Base-by-base conservation (phyloP, 2,888 invertebrate species). In the Apodemia zela region DNA sequence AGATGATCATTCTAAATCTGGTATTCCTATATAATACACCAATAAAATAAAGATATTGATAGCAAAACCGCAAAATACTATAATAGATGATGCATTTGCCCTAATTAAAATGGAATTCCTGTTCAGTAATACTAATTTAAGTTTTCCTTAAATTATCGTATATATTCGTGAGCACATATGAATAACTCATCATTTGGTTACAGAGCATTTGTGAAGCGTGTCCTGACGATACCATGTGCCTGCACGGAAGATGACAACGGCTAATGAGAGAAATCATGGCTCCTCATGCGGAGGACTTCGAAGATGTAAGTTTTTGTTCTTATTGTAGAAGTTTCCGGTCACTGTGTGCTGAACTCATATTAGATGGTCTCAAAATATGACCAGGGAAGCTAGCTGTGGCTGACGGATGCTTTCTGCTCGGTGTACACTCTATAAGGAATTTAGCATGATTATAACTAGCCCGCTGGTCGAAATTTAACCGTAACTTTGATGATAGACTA, bases 241-340 rank as follows among this genome's bases (percentile, higher is more conserved):
- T 42, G 62, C 63, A 25, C 62, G 59, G 70, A 71, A 72, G 70
- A 75, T 76, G 75, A 73, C 69, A 62, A 73, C 68, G 67, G 67
- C 65, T 62, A 60, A 64, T 59, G 62, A 38, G 63, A 58, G 66
- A 59, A 67, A 75, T 64, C 60, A 87, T 87, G 87, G 76, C 86
- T 71, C 82, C 82, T n/a, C 72, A 83, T 66, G 82, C 77, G 66
- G 80, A 76, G 73, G 74, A 81, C 69, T 82, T 79, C 73, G 85
- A 82, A 70, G 76, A 80, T 63, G 78, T 77, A 38, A 13, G 38
- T 38, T 4, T 38, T 38, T 38, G 38, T 13, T 38, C 38, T 15
- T 3, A 38, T 38, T 38, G 38, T 38, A 38, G 13, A 8, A 4
- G 10, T 33, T 33, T 15, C 38, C 11, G 1, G 8, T 8, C 33